Base-by-base conservation (phyloP, 2,113 vertebrate genomes). In the Aleadryas rufinucha region DNA sequence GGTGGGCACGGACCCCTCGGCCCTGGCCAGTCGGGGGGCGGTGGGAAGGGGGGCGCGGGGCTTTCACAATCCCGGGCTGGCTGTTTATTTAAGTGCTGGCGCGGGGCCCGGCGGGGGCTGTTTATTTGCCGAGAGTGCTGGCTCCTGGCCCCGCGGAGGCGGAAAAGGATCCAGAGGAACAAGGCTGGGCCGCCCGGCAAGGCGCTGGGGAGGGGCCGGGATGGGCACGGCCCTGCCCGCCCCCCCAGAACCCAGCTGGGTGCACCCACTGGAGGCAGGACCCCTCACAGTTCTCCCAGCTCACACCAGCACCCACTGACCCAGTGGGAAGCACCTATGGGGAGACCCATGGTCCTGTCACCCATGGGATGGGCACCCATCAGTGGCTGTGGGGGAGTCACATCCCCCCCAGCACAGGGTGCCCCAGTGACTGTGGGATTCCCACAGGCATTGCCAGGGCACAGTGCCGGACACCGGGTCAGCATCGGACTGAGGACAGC, bases 141-240 rank as follows among this genome's bases (percentile, higher is more conserved):
- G 92, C 95, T 94, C 94, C 90, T 52, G 28, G 94, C 95, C 95
- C 88, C 91, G 88, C 90, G 93, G 92, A 95, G 96, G 96, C 93
- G 96, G 94, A 95, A 96, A 95, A 91, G 96, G 96, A 95, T 95
- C 96, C 94, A 93, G 96, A 95, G 94, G 93, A 96, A 95, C 94
- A 93, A 96, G 94, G 92, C 94, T 81, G 96, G 95, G 97, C 97
- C 95, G 97, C 97, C 97, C 71, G 28, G 53, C 92, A 93, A 87
- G 96, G 97, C 94, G 33, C 95, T 96, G 85, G 95, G 95, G 91
- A 91, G 88, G 77, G 93, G 93, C 91, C 0, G 91, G 87, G 89
- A 71, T 3, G 86, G 94, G 95, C 89, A 92, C 7, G 30, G 94
- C 94, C 86, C 84, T 92, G 92, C 89, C 83, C 20, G 11, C 33